Conservation (phyloP, 30 jellyfish, hydroid and myxozoan species). For the Cassiopea xamachana region DNA sequence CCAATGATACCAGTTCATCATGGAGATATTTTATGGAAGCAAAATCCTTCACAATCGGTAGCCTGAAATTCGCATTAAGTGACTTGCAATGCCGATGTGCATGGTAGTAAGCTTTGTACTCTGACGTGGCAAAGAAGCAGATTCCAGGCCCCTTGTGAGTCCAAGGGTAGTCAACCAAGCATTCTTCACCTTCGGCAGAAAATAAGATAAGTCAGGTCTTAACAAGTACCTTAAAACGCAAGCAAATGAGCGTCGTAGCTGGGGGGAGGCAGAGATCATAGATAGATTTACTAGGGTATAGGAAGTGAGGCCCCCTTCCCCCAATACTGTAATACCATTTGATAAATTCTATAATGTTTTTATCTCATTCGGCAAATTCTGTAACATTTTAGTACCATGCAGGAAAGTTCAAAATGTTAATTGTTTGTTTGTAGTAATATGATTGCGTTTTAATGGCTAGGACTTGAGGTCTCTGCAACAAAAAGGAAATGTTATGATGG, state of each 20-base stretch:
- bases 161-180: constrained; percentile 32
- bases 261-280: too few relatives aligned
- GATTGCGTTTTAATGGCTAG: too few relatives aligned
- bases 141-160: constrained; percentile 18
- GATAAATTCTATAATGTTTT: not conserved
- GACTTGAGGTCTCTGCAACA: too few relatives aligned
- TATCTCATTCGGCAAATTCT: not conserved
- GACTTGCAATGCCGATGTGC: constrained; percentile 16
- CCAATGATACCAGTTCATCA: not conserved
- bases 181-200: not conserved
- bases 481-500: too few relatives aligned
- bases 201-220: not conserved
- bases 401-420: too few relatives aligned
- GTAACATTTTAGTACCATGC: too few relatives aligned
- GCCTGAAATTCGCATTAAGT: not conserved
- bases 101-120: not conserved
- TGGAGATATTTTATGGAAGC: not conserved
- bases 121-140: constrained; percentile 14
- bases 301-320: not conserved
- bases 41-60: constrained; percentile 17
- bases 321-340: not conserved
- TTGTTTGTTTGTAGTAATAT: too few relatives aligned
- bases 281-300: too few relatives aligned
- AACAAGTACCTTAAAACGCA: not conserved
- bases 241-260: too few relatives aligned